Conservation (phyloP, 1,140 invertebrate species). For the Panagrolaimus sp. region DNA sequence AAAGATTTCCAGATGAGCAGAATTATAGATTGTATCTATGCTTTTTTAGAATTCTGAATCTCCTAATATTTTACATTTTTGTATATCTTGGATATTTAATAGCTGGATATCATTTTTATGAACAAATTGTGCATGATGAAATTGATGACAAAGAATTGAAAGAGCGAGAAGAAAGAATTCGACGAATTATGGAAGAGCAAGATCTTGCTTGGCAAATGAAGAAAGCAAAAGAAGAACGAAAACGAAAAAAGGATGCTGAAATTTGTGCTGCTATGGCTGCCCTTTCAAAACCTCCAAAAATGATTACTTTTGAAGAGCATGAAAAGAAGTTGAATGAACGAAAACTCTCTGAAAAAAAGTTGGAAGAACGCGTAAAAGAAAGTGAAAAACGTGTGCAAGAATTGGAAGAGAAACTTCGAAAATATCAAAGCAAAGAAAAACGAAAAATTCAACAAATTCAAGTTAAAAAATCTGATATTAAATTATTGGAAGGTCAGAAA, state of each 20-base stretch:
- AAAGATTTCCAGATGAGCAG: too few relatives aligned
- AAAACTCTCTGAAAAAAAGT: background rate
- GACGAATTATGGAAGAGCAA: background rate
- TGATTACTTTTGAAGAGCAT: background rate
- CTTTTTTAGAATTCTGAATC: constrained; percentile 5
- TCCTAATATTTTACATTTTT: background rate
- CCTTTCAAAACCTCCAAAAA: background rate
- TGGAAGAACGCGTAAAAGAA: constrained; percentile 3
- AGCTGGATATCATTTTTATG: constrained; percentile 16
- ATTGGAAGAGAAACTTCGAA: background rate
- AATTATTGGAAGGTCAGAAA: background rate
- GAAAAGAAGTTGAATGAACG: background rate
- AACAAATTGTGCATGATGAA: background rate
- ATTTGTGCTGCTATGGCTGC: too few relatives aligned
- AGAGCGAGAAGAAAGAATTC: background rate
- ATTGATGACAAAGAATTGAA: background rate
- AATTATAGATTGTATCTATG: too few relatives aligned
- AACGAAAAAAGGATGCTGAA: background rate
- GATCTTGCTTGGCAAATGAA: constrained; percentile 12
- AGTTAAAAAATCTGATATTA: background rate
- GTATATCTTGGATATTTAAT: background rate
- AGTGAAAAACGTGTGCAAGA: background rate
- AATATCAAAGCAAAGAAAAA: background rate
- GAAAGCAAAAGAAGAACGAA: constrained; percentile 6
- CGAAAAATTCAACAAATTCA: background rate